Base-by-base conservation (phyloP, 2,888 invertebrate species). In the Eurytoma californica region DNA sequence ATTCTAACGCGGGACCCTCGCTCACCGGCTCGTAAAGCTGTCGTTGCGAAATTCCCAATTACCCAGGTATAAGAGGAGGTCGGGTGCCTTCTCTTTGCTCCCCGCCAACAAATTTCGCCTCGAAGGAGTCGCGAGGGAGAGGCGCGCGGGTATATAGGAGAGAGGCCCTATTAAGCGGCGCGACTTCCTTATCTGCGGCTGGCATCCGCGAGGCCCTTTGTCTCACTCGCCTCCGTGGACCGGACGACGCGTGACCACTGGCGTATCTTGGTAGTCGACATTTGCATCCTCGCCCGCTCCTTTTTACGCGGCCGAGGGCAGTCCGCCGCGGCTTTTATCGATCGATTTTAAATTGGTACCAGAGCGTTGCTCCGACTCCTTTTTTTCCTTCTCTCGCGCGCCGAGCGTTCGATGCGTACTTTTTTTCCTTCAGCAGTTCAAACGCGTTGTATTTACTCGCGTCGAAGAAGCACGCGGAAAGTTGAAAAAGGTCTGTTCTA, bases 201-300 rank as follows among this genome's bases (percentile, higher is more conserved):
- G 77, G 73, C 69, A 73, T 76, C 80, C 80, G 53, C 66, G 69
- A 66, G 72, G 72, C 76, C 80, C 76, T 76, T 80, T 76, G 76
- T 76, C 67, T 72, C 74, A 49, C 49, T n/a, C 63, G 14, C 63
- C 28, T 47, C 53, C 13, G 4, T 24, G n/a, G 58, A 13, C 9
- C 55, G 53, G 20, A 16, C 30, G 47, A 16, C 65, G 65, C 73
- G 65, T 47, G 57, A 60, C 53, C 67, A 49, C 39, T 18, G 24
- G 74, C 66, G 79, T 79, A 79, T 74, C 75, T 65, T 60, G 76
- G 76, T 80, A 80, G 72, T 73, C 68, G 69, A 47, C 69, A 80
- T 80, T 80, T 80, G 76, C 80, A 80, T 80, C 76, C 49, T 67
- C 61, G 30, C 53, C 39, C 47, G 30, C 57, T 58, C 55, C 13